These are phyloP conservation scores for Macroteleia sp. DNA, from an alignment of 2,888 invertebrate genomes.

Conservation along the genomic window DNA sequence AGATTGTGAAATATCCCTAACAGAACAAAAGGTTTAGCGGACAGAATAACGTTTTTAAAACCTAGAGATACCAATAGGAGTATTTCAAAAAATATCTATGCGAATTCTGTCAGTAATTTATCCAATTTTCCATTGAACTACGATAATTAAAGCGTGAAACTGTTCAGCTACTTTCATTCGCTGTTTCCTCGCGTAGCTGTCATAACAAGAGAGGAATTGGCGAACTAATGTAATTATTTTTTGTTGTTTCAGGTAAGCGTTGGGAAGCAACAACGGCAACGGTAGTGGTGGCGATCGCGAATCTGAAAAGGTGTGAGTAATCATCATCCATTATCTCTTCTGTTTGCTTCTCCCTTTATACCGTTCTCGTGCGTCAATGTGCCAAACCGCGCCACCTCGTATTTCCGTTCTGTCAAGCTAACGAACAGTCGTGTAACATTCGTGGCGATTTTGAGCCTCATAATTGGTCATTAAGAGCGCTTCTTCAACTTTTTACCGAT, in stretches of 20 bases:
- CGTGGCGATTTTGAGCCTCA: conserved; percentile 54
- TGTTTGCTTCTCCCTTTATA: conserved; percentile 73
- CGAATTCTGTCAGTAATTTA: too few species aligned
- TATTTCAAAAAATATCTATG: too few species aligned
- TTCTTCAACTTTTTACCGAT: conserved; percentile 1
- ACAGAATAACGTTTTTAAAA: too few species aligned
- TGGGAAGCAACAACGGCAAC: conserved; percentile 38
- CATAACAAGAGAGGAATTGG: conserved; percentile 46
- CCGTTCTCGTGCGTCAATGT: conserved; percentile 67
- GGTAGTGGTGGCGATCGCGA: conserved; percentile 53
- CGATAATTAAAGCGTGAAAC: conserved; percentile 38
- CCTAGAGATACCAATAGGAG: too few species aligned
- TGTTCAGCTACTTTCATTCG: conserved; percentile 24
- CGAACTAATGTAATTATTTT: conserved; percentile 76
- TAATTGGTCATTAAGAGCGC: conserved; percentile 49
- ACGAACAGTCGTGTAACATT: conserved; percentile 61
- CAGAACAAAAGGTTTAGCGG: too few species aligned
- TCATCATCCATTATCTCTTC: conserved; percentile 76
- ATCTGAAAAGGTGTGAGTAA: conserved; percentile 73
- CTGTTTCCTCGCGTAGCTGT: conserved; percentile 21
- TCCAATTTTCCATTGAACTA: conserved; percentile 43
- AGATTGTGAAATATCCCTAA: too few species aligned
- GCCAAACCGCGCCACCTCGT: conserved; percentile 33
- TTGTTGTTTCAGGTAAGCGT: conserved; percentile 80
- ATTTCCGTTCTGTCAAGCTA: conserved; percentile 49